Evolutionary conservation across 2,888 invertebrate genomes (phyloP).

Genomic region (Lamproptera curius): DNA sequence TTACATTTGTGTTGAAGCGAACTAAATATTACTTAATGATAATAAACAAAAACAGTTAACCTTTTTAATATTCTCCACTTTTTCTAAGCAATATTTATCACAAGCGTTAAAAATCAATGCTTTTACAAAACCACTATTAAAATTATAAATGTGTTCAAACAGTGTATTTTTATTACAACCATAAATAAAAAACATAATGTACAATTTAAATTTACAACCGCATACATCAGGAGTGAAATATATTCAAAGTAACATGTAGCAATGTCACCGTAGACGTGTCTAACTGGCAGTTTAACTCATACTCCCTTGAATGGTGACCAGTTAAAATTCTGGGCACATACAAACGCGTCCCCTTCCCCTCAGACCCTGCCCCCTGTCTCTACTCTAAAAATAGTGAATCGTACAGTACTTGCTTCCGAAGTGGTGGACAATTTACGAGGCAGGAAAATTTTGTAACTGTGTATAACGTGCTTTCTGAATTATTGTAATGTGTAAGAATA

Average conservation of each 20-base stretch:
- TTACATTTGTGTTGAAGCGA: too few species aligned
- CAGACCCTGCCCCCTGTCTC: constrained; percentile 9
- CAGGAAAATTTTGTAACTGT: neutral
- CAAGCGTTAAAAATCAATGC: too few species aligned
- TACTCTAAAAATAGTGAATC: constrained; percentile 33
- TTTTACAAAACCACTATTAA: too few species aligned
- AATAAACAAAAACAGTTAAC: too few species aligned
- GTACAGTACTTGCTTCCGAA: constrained; percentile 11
- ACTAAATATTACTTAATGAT: too few species aligned
- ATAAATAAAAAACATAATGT: neutral
- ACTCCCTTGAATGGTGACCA: constrained; percentile 32
- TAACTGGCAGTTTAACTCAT: constrained; percentile 18
- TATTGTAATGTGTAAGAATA: too few species aligned
- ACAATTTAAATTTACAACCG: neutral
- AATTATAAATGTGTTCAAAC: too few species aligned
- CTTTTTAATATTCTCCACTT: too few species aligned
- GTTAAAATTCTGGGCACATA: constrained; percentile 52
- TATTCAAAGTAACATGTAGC: neutral
- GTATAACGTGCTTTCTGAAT: too few species aligned
- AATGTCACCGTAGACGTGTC: constrained; percentile 3
- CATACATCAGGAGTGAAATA: neutral
- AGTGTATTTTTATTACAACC: neutral
- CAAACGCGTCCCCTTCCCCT: constrained; percentile 33
- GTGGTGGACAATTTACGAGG: neutral
- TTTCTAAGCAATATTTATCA: too few species aligned